Percentiles rank a stretch among this genome's conserved stretches.
phyloP scores from a whole-genome alignment of 92 coral and sea anemone species.

The Epizoanthus rinbou region DNA sequence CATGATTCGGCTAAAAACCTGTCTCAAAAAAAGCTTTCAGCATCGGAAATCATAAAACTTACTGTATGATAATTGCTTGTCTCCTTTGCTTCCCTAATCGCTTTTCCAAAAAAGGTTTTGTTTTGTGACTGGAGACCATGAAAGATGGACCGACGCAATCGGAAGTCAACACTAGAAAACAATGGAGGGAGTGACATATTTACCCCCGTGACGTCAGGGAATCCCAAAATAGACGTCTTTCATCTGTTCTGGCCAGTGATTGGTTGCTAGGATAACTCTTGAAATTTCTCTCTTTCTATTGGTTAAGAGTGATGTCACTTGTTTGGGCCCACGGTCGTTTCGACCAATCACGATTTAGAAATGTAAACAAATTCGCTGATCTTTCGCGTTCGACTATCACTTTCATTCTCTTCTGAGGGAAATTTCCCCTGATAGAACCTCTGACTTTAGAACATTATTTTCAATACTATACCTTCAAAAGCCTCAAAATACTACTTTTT shows the following conservation, averaged over 20 bases:
- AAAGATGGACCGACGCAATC: constrained; percentile 42
- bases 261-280: constrained; percentile 48
- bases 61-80: constrained; percentile 7
- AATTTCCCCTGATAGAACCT: not conserved
- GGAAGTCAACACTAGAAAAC: constrained; percentile 29
- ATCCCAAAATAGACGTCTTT: constrained; percentile 38
- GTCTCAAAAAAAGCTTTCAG: not conserved
- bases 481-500: not conserved
- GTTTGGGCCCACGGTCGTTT: constrained; percentile 19
- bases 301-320: constrained; percentile 43
- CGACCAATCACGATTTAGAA: constrained; percentile 39
- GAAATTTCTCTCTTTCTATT: constrained; percentile 26
- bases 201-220: constrained; percentile 37
- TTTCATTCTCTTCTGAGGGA: constrained; percentile 12
- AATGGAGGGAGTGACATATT: constrained; percentile 44
- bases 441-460: not conserved
- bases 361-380: constrained; percentile 41
- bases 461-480: not conserved
- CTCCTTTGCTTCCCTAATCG: constrained; percentile 26
- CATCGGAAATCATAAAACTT: constrained; percentile 25
- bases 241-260: constrained; percentile 22
- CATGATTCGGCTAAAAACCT: not conserved
- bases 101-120: constrained; percentile 32
- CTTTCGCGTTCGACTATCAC: constrained; percentile 18
- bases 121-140: constrained; percentile 16